Percentiles rank a stretch among this genome's conserved stretches.
Evolutionary conservation across 2,888 invertebrate species (phyloP).

Genomic region (Drymonia ruficornis): DNA sequence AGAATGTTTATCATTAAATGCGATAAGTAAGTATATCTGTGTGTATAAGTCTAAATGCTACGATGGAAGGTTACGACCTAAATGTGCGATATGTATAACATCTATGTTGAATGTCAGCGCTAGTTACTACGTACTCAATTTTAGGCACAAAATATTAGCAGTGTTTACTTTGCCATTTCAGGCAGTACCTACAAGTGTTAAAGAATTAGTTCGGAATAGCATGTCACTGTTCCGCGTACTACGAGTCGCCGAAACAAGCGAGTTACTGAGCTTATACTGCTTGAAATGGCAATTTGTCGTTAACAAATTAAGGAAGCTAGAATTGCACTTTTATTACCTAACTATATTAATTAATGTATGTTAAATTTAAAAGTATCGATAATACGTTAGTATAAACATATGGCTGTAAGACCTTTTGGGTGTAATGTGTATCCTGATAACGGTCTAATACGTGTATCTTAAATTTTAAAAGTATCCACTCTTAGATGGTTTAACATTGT

Average conservation of each 20-base stretch:
- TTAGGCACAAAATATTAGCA: constrained; percentile 51
- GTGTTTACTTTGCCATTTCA: constrained; percentile 40
- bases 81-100: constrained; percentile 41
- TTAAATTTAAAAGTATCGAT: constrained; percentile 44
- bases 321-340: constrained; percentile 50
- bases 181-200: constrained; percentile 30
- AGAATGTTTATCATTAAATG: constrained; percentile 38
- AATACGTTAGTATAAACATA: constrained; percentile 34
- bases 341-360: constrained; percentile 36
- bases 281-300: constrained; percentile 39
- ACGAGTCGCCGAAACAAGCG: neutral
- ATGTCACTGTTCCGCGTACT: neutral
- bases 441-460: constrained; percentile 43
- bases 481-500: constrained; percentile 21
- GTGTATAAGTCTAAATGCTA: constrained; percentile 28
- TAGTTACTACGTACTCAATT: constrained; percentile 49
- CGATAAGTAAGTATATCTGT: constrained; percentile 22
- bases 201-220: neutral
- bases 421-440: constrained; percentile 44
- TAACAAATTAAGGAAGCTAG: constrained; percentile 45
- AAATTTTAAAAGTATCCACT: constrained; percentile 22
- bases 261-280: constrained; percentile 33
- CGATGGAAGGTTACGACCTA: constrained; percentile 25
- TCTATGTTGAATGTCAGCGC: constrained; percentile 55
- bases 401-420: constrained; percentile 40